Evolutionary conservation across 2,888 invertebrate genomes (phyloP).

Genomic region (Phyllotreta striolata): DNA sequence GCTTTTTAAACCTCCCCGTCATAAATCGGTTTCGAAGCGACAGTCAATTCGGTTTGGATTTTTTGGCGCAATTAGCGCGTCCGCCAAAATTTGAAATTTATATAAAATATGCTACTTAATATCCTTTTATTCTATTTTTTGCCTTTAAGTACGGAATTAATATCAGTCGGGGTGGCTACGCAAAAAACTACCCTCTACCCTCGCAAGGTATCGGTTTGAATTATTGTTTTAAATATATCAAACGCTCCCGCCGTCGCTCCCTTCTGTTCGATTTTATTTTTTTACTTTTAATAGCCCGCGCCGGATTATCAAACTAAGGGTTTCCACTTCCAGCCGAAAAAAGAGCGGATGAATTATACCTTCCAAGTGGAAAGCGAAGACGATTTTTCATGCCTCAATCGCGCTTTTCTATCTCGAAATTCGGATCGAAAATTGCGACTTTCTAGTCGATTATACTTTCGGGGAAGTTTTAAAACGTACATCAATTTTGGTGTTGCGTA

Average conservation of each 20-base stretch:
- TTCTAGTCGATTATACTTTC: neutral
- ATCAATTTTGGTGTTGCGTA: too few species aligned
- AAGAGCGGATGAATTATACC: slow-evolving; percentile 38
- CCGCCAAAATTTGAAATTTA: too few species aligned
- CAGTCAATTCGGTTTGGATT: neutral
- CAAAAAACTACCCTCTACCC: slow-evolving; percentile 48
- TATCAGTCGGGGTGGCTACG: too few species aligned
- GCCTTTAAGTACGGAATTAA: too few species aligned
- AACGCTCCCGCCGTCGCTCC: slow-evolving; percentile 37
- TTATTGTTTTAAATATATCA: slow-evolving; percentile 55
- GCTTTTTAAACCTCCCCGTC: neutral
- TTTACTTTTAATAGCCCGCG: slow-evolving; percentile 44
- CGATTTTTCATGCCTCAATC: slow-evolving; percentile 22
- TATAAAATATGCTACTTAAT: too few species aligned
- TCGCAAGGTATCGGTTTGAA: slow-evolving; percentile 52
- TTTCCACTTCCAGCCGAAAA: slow-evolving; percentile 34
- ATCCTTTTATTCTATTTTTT: too few species aligned
- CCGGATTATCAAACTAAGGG: slow-evolving; percentile 43
- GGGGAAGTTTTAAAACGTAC: too few species aligned
- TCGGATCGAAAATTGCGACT: slow-evolving; percentile 12
- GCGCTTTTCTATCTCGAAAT: slow-evolving; percentile 4
- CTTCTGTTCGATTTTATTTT: slow-evolving; percentile 45
- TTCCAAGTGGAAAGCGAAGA: slow-evolving; percentile 29
- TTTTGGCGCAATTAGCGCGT: too few species aligned
- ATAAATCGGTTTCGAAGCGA: neutral